Percentiles rank a stretch among this genome's conserved stretches.
These are phyloP conservation scores for Hafferia zeledoni DNA, from an alignment of 2,797 vertebrate species.

Conservation along the genomic window DNA sequence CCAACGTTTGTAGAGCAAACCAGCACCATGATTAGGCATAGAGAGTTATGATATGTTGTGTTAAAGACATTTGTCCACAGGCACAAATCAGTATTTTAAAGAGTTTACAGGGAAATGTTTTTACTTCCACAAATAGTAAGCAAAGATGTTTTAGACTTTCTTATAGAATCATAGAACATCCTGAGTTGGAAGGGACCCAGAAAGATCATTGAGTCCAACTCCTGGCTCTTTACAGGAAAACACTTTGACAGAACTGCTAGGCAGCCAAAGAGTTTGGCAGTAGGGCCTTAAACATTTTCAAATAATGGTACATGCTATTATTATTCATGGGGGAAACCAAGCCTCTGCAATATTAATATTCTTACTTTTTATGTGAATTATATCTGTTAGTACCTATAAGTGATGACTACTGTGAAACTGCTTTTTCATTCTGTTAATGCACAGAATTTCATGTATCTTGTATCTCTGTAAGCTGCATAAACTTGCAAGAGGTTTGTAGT, in stretches of 20 bases:
- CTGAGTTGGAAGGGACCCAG: neutral
- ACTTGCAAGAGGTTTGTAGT: neutral
- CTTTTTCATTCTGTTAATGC: neutral
- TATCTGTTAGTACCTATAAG: neutral
- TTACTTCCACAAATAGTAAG: neutral
- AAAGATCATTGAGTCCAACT: neutral
- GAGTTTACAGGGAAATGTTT: neutral
- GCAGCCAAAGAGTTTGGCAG: neutral
- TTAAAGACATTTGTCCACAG: neutral
- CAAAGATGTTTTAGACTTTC: neutral
- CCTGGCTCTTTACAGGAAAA: neutral
- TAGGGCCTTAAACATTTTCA: neutral
- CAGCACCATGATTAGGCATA: neutral
- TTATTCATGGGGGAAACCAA: neutral
- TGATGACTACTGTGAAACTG: neutral
- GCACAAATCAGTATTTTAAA: neutral
- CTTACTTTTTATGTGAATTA: neutral
- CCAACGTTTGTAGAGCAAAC: neutral
- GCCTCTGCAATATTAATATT: neutral
- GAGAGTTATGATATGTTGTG: neutral
- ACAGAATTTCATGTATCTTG: neutral
- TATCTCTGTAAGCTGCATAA: neutral
- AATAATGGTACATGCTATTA: neutral
- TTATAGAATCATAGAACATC: neutral
- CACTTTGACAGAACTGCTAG: neutral